These are phyloP conservation scores for Melanotaenia trifasciata DNA, from an alignment of 2,797 vertebrate genomes.

Conservation along the genomic window DNA sequence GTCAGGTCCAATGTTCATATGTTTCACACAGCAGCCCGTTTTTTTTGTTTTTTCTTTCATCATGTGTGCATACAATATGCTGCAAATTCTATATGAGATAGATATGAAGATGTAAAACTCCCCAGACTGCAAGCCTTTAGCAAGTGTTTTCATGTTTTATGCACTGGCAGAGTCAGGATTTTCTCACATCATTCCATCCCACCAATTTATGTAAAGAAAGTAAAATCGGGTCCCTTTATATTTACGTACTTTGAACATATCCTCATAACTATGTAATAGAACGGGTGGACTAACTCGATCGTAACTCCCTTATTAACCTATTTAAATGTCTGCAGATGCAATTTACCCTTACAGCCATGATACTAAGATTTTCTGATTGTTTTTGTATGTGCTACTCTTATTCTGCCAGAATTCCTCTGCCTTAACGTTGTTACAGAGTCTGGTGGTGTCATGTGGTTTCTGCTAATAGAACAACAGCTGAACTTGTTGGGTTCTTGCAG, in stretches of 20 bases:
- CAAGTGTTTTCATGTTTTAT: constrained; percentile 1
- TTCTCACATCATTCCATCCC: constrained; percentile 5
- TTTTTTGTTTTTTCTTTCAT: not conserved
- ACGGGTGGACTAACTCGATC: not conserved
- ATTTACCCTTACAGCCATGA: not conserved
- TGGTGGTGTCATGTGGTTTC: not conserved
- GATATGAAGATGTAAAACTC: constrained; percentile 2
- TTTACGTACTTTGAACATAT: not conserved
- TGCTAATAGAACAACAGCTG: not conserved
- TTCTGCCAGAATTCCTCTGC: not conserved
- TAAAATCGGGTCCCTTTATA: not conserved
- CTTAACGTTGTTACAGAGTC: not conserved
- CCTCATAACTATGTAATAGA: not conserved
- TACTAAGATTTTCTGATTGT: too few species aligned
- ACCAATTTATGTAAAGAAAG: not conserved
- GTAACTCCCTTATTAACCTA: not conserved
- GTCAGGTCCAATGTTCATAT: not conserved
- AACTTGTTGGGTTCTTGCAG: too few species aligned
- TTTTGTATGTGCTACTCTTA: not conserved
- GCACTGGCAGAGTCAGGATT: not conserved
- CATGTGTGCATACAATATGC: not conserved
- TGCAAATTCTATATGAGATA: not conserved
- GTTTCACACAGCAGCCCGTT: not conserved
- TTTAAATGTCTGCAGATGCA: not conserved
- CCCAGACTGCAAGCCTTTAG: constrained; percentile 1